These are phyloP conservation scores for Gambusia yucatana DNA, from an alignment of 2,797 vertebrate genomes.

Conservation along the genomic window DNA sequence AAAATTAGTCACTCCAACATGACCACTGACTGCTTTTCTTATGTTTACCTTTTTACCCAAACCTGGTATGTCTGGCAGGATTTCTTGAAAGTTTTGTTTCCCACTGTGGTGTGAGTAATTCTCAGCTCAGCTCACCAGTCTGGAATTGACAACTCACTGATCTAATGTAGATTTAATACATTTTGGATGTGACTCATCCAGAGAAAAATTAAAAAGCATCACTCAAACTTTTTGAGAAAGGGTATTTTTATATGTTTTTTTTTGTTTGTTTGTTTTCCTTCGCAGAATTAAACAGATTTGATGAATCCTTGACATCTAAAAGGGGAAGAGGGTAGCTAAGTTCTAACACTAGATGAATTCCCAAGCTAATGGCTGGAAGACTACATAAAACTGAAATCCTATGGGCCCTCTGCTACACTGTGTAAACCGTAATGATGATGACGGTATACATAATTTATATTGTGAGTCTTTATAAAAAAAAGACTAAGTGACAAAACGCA, in stretches of 20 bases:
- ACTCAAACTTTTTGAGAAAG: neutral
- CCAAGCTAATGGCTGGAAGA: conserved; percentile 76
- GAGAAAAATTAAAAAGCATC: neutral
- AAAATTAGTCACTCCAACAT: neutral
- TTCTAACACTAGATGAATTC: conserved; percentile 77
- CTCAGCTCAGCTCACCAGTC: neutral
- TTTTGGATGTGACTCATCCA: neutral
- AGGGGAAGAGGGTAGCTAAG: conserved; percentile 53
- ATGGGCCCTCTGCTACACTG: conserved; percentile 58
- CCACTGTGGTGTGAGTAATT: conserved; percentile 1
- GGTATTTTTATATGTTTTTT: neutral
- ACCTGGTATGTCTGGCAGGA: neutral
- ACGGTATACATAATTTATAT: conserved; percentile 81
- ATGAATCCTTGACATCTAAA: conserved; percentile 61
- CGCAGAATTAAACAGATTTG: conserved; percentile 39
- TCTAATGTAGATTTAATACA: neutral
- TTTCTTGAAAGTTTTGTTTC: conserved; percentile 7
- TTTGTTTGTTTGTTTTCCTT: conserved; percentile 3
- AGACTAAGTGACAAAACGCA: conserved; percentile 64
- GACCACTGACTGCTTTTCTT: neutral
- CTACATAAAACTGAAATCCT: conserved; percentile 76
- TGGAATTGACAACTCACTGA: neutral
- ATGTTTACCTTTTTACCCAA: neutral
- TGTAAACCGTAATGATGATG: conserved; percentile 65
- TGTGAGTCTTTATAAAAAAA: conserved; percentile 59